A percentile compares a stretch with the other conserved stretches of the same genome.
These are phyloP conservation scores for Fundulus diaphanus DNA, from an alignment of 2,797 vertebrate genomes.

Conservation along the genomic window DNA sequence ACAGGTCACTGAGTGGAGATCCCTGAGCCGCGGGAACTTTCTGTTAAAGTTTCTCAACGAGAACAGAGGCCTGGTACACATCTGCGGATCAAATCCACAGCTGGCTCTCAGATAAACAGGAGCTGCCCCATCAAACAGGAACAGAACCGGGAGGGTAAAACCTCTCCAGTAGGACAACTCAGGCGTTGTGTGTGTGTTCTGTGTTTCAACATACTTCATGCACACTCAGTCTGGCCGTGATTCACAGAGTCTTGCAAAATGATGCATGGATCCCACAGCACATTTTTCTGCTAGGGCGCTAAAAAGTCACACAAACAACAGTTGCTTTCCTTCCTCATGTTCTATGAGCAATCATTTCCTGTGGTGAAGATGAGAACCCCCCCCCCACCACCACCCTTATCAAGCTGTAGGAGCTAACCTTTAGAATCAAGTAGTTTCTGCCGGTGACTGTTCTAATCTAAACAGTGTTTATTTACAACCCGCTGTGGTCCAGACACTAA, in stretches of 20 bases:
- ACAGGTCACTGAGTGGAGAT: slow-evolving; percentile 21
- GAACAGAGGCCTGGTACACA: slow-evolving; percentile 15
- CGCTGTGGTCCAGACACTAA: neutral
- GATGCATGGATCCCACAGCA: slow-evolving; percentile 30
- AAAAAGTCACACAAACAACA: slow-evolving; percentile 38
- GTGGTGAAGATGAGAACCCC: slow-evolving; percentile 6
- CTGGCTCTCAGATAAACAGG: slow-evolving; percentile 16
- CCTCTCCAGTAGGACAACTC: too few species aligned
- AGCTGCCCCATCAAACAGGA: slow-evolving; percentile 1
- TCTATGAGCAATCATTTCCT: slow-evolving; percentile 66
- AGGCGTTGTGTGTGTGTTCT: neutral
- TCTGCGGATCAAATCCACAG: slow-evolving; percentile 29
- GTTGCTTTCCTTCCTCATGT: slow-evolving; percentile 29
- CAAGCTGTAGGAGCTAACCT: slow-evolving; percentile 4
- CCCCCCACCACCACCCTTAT: neutral
- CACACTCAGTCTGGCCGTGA: slow-evolving; percentile 35
- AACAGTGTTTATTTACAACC: neutral
- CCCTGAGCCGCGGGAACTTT: slow-evolving; percentile 31
- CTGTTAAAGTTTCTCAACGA: slow-evolving; percentile 35
- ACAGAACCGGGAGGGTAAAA: neutral
- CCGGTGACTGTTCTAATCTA: neutral
- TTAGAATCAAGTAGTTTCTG: slow-evolving; percentile 13
- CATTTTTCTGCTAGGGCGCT: slow-evolving; percentile 21
- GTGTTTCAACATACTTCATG: slow-evolving; percentile 22
- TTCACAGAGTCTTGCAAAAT: slow-evolving; percentile 46